phyloP scores from a whole-genome alignment of 1,140 invertebrate species.

The Antheraea pernyi region DNA sequence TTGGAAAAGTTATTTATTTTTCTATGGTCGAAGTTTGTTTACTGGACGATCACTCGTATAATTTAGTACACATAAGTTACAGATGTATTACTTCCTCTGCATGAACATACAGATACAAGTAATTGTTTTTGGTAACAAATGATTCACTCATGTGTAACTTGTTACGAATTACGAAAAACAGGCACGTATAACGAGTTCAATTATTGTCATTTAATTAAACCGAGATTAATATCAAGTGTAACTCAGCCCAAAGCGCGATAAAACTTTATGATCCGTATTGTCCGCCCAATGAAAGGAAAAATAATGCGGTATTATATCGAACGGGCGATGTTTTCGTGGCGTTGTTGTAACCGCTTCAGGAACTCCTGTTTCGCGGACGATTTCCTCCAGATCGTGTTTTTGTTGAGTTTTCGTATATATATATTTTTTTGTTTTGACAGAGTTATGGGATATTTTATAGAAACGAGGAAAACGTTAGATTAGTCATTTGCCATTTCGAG shows the following conservation, averaged over 20 bases:
- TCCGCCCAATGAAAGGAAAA: constrained; percentile 49
- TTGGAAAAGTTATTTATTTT: too few species aligned
- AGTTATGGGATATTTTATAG: neutral
- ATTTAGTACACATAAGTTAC: too few species aligned
- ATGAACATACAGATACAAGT: too few species aligned
- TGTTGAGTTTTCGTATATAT: neutral
- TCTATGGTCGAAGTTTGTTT: too few species aligned
- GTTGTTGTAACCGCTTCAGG: constrained; percentile 3
- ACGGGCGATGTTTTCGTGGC: constrained; percentile 8
- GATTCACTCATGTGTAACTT: too few species aligned
- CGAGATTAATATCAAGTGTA: constrained; percentile 7
- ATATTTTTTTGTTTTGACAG: neutral
- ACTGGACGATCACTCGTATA: too few species aligned
- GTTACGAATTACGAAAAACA: too few species aligned
- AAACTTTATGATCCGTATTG: constrained; percentile 57
- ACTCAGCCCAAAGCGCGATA: constrained; percentile 30
- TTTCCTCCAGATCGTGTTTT: constrained; percentile 3
- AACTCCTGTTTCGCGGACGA: constrained; percentile 9
- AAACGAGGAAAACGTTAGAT: too few species aligned
- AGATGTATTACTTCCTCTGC: too few species aligned
- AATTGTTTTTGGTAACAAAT: too few species aligned
- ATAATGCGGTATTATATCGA: constrained; percentile 36
- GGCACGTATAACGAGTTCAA: too few species aligned
- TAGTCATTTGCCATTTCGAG: too few species aligned
- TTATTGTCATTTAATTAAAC: neutral